A percentile compares a stretch with the other conserved stretches of the same genome.
Evolutionary conservation across 2,113 vertebrate species (phyloP).

Genomic region (Glareola pratincola): DNA sequence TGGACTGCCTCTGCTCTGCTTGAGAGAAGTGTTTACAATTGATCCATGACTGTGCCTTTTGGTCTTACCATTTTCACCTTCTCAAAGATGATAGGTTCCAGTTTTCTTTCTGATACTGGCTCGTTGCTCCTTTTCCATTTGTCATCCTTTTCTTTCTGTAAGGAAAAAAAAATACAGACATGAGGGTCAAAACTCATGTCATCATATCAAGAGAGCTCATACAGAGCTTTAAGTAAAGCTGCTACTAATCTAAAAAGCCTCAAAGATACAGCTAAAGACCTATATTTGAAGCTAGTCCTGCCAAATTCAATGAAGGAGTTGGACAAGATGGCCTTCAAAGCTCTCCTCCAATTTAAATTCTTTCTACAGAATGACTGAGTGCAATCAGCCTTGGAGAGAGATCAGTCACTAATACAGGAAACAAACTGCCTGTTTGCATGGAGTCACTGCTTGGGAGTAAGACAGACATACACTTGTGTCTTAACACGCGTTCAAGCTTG

Average conservation of each 20-base stretch:
- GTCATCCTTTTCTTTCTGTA: constrained; percentile 87
- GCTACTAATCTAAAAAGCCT: not conserved
- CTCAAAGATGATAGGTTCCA: constrained; percentile 91
- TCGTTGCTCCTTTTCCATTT: constrained; percentile 85
- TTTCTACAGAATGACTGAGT: not conserved
- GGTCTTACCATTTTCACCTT: constrained; percentile 93
- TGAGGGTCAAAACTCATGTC: not conserved
- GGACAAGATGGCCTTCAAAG: not conserved
- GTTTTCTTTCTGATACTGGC: constrained; percentile 78
- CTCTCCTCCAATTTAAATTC: not conserved
- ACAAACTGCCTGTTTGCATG: not conserved
- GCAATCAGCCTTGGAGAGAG: not conserved
- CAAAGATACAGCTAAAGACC: not conserved
- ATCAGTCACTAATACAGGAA: not conserved
- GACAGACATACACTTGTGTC: not conserved
- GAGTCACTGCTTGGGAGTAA: not conserved
- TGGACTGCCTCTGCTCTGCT: not conserved
- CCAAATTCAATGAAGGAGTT: not conserved
- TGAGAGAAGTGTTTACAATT: not conserved
- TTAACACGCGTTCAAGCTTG: not conserved
- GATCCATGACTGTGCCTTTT: not conserved
- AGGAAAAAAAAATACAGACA: not conserved
- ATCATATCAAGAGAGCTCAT: accelerated
- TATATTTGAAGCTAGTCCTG: not conserved
- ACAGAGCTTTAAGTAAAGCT: not conserved